Conservation (phyloP, 2,888 invertebrate species). For the Sesamia inferens region DNA sequence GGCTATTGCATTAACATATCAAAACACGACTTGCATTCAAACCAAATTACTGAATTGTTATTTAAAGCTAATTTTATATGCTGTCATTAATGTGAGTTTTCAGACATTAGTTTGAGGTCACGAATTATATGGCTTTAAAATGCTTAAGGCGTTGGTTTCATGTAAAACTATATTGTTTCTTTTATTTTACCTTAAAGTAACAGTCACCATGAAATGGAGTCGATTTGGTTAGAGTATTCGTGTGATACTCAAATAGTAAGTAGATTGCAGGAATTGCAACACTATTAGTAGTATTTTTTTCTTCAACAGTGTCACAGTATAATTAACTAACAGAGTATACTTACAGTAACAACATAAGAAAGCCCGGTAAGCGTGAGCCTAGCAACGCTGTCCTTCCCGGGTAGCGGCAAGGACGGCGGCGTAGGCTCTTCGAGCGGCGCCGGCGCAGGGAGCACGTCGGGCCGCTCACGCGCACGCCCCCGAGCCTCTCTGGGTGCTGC, state of each 20-base stretch:
- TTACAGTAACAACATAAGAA: conserved; percentile 94
- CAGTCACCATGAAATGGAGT: neutral
- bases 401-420: conserved; percentile 80
- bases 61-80: neutral
- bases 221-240: neutral
- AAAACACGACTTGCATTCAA: neutral
- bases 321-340: conserved; percentile 70
- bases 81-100: neutral
- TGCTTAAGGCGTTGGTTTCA: neutral
- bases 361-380: conserved; percentile 95
- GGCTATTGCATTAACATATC: neutral
- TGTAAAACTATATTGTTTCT: neutral
- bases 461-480: conserved; percentile 86
- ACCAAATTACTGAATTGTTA: neutral
- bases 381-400: conserved; percentile 94
- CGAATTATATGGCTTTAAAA: neutral
- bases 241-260: too few species aligned
- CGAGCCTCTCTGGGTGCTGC: conserved; percentile 88
- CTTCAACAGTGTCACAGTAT: neutral
- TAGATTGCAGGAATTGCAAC: neutral
- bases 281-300: neutral
- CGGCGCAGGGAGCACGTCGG: conserved; percentile 87
- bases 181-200: neutral
- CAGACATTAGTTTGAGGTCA: neutral
- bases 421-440: conserved; percentile 80